Evolutionary conservation across 2,888 invertebrate genomes (phyloP).

Genomic region (Tachina lurida): DNA sequence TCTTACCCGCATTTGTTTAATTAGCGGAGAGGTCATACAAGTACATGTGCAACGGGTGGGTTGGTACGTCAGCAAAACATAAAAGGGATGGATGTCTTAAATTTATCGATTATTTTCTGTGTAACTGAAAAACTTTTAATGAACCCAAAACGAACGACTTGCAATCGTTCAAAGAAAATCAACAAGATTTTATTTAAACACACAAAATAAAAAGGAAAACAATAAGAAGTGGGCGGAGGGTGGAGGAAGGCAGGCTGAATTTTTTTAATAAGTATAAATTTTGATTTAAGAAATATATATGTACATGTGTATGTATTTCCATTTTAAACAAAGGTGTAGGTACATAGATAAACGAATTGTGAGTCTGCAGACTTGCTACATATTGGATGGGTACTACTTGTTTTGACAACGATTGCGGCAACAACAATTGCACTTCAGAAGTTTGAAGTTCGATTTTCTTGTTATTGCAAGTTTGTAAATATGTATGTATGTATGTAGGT

Average conservation of each 20-base stretch:
- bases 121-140: neutral
- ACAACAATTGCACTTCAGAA: constrained; percentile 50
- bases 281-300: neutral
- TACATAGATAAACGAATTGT: neutral
- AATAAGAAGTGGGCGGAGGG: neutral
- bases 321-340: neutral
- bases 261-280: neutral
- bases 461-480: neutral
- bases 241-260: neutral
- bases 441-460: constrained; percentile 46
- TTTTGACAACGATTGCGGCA: constrained; percentile 50
- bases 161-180: constrained; percentile 2
- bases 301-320: constrained; percentile 3
- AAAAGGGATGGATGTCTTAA: constrained; percentile 25
- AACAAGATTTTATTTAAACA: neutral
- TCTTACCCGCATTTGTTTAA: constrained; percentile 46
- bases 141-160: constrained; percentile 1
- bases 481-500: constrained; percentile 2
- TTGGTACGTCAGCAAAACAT: constrained; percentile 41
- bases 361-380: neutral
- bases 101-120: constrained; percentile 47
- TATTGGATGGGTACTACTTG: constrained; percentile 25
- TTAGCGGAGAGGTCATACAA: constrained; percentile 52
- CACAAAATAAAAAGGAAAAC: neutral
- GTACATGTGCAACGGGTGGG: constrained; percentile 61